Base-by-base conservation (phyloP, 2,888 invertebrate genomes). In the Mellilla xanthometata region DNA sequence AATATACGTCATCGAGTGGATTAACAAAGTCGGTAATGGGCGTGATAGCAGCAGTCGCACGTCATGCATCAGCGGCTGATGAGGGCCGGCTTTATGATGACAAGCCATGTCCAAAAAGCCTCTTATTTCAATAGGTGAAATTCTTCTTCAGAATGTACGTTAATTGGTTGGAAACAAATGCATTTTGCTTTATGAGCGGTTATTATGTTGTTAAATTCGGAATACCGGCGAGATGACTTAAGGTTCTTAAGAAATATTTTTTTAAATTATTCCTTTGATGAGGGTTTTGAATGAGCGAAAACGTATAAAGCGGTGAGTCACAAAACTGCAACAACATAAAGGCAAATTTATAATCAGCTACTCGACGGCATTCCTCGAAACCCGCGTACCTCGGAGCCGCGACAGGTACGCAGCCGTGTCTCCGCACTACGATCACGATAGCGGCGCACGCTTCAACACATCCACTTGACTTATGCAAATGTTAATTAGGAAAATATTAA, bases 261-360 rank as follows among this genome's bases (percentile, higher is more conserved):
- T 56, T 55, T 24, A 46, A 57, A 58, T 60, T 39, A 36, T 56
- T 47, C 54, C 32, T 55, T 55, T 36, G 47, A 12, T 12, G 34
- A 19, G 27, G 26, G 12, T 42, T 24, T 27, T n/a, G 19, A 32
- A 50, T 52, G 49, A 60, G 56, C 64, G 62, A 61, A 64, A 65
- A 72, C 68, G 62, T 69, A 68, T 60, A 58, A 61, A 65, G 59
- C 65, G 64, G 68, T 80, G 78, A 84, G 62, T 81, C 83, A 83
- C 72, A 61, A 71, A 77, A 78, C 80, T 74, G 79, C 78, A 76
- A 76, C 68, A 68, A 76, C 68, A 68, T 76, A 62, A 71, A 74
- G 62, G 76, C 72, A 76, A 79, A 84, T 79, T 80, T 76, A 82
- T 76, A 84, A 81, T 79, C 76, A 69, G 78, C 70, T 62, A 72